Base-by-base conservation (phyloP, 2,888 invertebrate genomes). In the Ochropleura plecta region DNA sequence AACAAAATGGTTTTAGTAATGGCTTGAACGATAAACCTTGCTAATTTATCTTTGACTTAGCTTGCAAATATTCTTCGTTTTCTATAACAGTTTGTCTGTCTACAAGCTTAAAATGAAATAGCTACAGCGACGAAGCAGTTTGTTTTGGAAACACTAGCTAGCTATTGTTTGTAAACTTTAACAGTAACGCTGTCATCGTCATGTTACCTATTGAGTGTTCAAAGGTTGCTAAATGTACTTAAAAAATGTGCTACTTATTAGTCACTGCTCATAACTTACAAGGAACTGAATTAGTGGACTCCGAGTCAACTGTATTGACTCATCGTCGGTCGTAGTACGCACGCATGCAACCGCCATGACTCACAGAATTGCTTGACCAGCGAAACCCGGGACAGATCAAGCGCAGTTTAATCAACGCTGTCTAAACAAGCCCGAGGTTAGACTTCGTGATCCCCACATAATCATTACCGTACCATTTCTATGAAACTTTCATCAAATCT, bases 261-360 rank as follows among this genome's bases (percentile, higher is more conserved):
- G 84, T 91, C 91, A 90, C 79, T 66, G 62, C 72, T 66, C 78
- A 84, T 83, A 81, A 87, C 70, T 86, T 87, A 87, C 88, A 85
- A 87, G 85, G 88, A 87, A 88, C 81, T 86, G 82, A 86, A 86
- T 87, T 85, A 87, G 86, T 86, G 81, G 81, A 75, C 81, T 81
- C 79, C 85, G 86, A 88, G 83, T 85, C 86, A 80, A 78, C 88
- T 82, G 84, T 83, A 88, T 88, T 94, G 94, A 94, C 88, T 94
- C 94, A 94, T 90, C 90, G 86, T n/a, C 76, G 89, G 86, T n/a
- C 76, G 89, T 92, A 93, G 91, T 93, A 94, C 92, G 91, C 92
- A 90, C 87, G 88, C 75, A 81, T 89, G 87, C 88, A 78, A 86
- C 82, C 78, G 68, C 67, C 76, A 84, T 91, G 90, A 91, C 84